These are phyloP conservation scores for Drosophila persimilis DNA, from an alignment of 1,140 invertebrate species.

Conservation along the genomic window DNA sequence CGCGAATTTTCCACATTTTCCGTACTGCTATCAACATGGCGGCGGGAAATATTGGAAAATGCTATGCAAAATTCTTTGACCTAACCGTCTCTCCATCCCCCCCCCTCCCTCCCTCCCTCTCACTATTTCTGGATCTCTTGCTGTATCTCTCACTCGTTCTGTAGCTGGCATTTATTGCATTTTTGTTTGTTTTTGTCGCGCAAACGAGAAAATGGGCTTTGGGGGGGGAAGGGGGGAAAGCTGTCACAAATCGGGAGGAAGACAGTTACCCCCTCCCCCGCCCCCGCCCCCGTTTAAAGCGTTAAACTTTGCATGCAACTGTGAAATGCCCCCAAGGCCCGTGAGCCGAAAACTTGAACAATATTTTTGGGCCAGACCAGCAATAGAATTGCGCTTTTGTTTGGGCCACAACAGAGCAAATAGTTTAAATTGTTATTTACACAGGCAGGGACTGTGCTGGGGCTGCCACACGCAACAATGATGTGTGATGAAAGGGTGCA, in stretches of 20 bases:
- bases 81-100: slow-evolving; percentile 9
- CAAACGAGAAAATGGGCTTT: slow-evolving; percentile 33
- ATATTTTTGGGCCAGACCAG: slow-evolving; percentile 2
- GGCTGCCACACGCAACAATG: slow-evolving; percentile 14
- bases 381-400: slow-evolving; percentile 39
- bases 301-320: slow-evolving; percentile 64
- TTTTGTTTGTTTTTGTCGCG: slow-evolving; percentile 55
- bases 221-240: background rate
- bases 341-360: slow-evolving; percentile 18
- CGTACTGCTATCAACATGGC: slow-evolving; percentile 34
- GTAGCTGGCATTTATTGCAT: slow-evolving; percentile 74
- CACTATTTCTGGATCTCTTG: background rate
- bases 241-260: slow-evolving; percentile 6
- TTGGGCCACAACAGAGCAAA: slow-evolving; percentile 31
- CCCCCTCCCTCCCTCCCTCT: background rate
- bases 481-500: slow-evolving; percentile 36
- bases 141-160: slow-evolving; percentile 7
- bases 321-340: slow-evolving; percentile 44
- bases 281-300: slow-evolving; percentile 4
- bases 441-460: slow-evolving; percentile 36
- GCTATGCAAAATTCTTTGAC: slow-evolving; percentile 69
- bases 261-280: background rate
- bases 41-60: slow-evolving; percentile 52
- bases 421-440: slow-evolving; percentile 61
- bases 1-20: slow-evolving; percentile 61